Evolutionary conservation across 2,888 invertebrate genomes (phyloP).

Genomic region (Chirona hameri): DNA sequence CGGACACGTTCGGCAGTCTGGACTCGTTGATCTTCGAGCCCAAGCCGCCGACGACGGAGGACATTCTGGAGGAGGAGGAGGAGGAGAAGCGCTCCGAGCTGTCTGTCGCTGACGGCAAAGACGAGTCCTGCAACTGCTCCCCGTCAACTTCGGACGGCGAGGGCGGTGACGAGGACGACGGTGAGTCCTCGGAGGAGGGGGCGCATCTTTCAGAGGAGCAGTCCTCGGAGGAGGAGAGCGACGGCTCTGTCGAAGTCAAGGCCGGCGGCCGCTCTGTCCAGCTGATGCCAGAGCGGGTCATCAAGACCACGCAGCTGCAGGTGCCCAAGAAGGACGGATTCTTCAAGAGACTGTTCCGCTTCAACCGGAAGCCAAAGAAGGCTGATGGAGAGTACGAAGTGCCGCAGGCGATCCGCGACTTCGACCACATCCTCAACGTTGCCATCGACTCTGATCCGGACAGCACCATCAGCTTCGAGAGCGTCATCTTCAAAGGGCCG

Average conservation of each 20-base stretch:
- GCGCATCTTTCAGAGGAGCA: background rate
- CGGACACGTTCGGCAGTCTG: constrained; percentile 42
- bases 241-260: constrained; percentile 23
- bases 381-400: background rate
- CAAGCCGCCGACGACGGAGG: constrained; percentile 39
- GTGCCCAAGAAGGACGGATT: constrained; percentile 13
- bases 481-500: constrained; percentile 40
- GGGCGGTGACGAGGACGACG: constrained; percentile 26
- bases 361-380: constrained; percentile 2
- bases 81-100: background rate
- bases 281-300: background rate
- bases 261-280: background rate
- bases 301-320: background rate
- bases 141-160: background rate
- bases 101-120: constrained; percentile 1
- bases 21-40: constrained; percentile 44
- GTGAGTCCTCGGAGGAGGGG: constrained; percentile 1
- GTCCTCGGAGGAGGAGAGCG: constrained; percentile 9
- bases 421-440: background rate
- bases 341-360: constrained; percentile 5
- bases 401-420: constrained; percentile 4
- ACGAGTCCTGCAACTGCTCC: constrained; percentile 23
- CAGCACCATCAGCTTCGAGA: constrained; percentile 40
- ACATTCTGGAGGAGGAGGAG: constrained; percentile 35
- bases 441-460: constrained; percentile 39